Conservation (phyloP, 2,888 invertebrate species). For the Helobdella robusta region DNA sequence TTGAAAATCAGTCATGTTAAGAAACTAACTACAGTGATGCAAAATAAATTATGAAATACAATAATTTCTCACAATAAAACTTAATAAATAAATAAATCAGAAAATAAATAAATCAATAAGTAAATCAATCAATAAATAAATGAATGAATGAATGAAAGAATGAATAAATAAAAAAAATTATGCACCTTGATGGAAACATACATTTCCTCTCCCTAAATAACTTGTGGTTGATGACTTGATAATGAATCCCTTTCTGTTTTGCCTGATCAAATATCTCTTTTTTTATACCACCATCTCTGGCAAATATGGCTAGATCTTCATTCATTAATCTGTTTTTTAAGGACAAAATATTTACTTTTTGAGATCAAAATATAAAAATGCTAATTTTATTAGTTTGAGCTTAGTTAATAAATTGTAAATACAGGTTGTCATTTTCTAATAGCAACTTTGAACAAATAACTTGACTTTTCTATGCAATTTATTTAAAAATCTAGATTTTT, state of each 20-base stretch:
- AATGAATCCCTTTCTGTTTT: conserved; percentile 57
- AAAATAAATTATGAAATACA: not conserved
- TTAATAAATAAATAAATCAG: not conserved
- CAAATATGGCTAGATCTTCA: conserved; percentile 60
- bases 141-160: too few species aligned
- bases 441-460: too few species aligned
- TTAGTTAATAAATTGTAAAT: too few species aligned
- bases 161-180: not conserved
- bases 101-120: too few species aligned
- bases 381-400: too few species aligned
- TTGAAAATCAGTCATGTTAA: not conserved
- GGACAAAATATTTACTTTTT: too few species aligned
- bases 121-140: too few species aligned
- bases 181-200: conserved; percentile 69
- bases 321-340: conserved; percentile 59
- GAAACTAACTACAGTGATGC: not conserved
- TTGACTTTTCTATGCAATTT: too few species aligned
- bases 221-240: conserved; percentile 71
- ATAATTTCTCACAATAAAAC: too few species aligned
- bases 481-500: too few species aligned
- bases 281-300: conserved; percentile 61
- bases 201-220: conserved; percentile 74
- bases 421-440: too few species aligned
- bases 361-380: too few species aligned
- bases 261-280: conserved; percentile 59